phyloP scores from a whole-genome alignment of 2,113 vertebrate species.

The Larimichthys crocea region DNA sequence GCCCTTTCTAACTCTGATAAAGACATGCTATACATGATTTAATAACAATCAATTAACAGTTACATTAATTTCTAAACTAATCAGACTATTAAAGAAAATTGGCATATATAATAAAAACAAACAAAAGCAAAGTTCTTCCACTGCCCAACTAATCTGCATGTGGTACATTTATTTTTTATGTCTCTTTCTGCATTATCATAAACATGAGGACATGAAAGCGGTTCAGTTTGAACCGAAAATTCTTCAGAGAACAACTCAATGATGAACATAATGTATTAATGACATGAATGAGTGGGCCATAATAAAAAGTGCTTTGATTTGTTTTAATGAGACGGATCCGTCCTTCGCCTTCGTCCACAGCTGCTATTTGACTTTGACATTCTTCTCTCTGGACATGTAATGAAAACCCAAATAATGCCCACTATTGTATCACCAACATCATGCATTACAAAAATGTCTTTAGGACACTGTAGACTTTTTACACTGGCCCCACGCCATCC shows the following conservation, averaged over 20 bases:
- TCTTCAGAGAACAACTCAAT: not conserved
- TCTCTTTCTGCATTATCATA: constrained; percentile 1
- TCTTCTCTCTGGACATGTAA: constrained; percentile 30
- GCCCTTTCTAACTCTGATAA: no score
- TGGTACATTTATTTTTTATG: not conserved
- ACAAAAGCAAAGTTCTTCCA: not conserved
- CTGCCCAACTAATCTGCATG: not conserved
- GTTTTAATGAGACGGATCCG: constrained; percentile 9
- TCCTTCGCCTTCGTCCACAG: constrained; percentile 2
- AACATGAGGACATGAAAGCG: not conserved
- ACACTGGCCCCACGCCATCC: constrained; percentile 53
- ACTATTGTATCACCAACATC: constrained; percentile 61
- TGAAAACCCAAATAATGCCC: constrained; percentile 58
- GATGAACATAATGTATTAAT: not conserved
- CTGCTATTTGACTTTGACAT: constrained; percentile 9
- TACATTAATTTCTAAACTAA: not conserved
- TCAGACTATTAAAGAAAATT: not conserved
- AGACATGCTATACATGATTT: not conserved
- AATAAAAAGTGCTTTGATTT: constrained; percentile 13
- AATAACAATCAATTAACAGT: not conserved
- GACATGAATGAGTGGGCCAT: constrained; percentile 6
- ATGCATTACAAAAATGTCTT: constrained; percentile 69
- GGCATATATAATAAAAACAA: not conserved
- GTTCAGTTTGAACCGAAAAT: constrained; percentile 12
- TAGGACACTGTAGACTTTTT: constrained; percentile 62